These are phyloP conservation scores for Epirrhoe tristata DNA, from an alignment of 2,888 invertebrate species.

Conservation along the genomic window DNA sequence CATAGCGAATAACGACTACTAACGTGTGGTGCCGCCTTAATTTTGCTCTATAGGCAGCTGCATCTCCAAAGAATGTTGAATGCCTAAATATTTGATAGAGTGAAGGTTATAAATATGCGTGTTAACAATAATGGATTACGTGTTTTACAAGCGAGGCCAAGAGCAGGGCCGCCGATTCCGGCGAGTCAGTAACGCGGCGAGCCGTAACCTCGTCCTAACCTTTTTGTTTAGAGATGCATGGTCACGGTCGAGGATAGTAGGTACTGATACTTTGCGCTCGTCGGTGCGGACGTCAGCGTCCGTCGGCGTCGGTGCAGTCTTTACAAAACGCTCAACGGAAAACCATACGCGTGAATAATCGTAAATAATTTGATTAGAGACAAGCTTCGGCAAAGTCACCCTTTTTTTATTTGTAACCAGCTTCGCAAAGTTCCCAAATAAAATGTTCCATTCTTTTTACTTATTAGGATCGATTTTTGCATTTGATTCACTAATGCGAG, in stretches of 20 bases:
- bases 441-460: background rate
- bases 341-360: background rate
- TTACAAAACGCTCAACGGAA: background rate
- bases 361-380: too few relatives aligned
- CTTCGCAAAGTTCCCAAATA: background rate
- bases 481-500: background rate
- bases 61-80: too few relatives aligned
- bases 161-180: conserved; percentile 5
- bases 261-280: conserved; percentile 26
- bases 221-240: conserved; percentile 38
- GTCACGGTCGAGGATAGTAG: conserved; percentile 35
- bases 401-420: background rate
- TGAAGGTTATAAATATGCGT: too few relatives aligned
- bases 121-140: conserved; percentile 7
- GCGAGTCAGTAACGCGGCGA: conserved; percentile 24
- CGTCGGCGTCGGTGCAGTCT: conserved; percentile 11
- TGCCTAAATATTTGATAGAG: too few relatives aligned
- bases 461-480: background rate
- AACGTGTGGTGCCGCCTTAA: too few relatives aligned
- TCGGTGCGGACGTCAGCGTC: background rate
- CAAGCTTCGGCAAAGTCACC: too few relatives aligned
- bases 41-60: too few relatives aligned
- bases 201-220: conserved; percentile 36
- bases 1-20: too few relatives aligned
- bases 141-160: conserved; percentile 14